Evolutionary conservation across 2,113 vertebrate genomes (phyloP).

Genomic region (Erythrocercus mccallii): DNA sequence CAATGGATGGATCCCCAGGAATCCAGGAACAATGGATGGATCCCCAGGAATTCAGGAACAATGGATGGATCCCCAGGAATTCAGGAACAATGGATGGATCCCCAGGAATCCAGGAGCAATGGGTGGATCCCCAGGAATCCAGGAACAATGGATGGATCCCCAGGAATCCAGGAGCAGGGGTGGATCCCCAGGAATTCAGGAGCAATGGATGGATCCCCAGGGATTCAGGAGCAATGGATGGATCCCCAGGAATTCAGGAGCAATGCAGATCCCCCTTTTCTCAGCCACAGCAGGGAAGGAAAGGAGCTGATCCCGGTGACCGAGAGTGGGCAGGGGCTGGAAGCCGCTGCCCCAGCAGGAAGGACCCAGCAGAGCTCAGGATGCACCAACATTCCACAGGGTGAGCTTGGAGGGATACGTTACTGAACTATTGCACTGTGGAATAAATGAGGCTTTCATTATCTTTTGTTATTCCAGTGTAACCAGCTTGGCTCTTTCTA

Average conservation of each 20-base stretch:
- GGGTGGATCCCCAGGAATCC: neutral
- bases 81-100: too few relatives aligned
- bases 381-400: neutral
- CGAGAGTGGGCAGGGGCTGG: neutral
- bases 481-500: neutral
- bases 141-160: neutral
- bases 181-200: too few relatives aligned
- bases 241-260: accelerated
- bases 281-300: neutral
- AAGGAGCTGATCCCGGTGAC: neutral
- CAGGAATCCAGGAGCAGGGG: too few relatives aligned
- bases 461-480: neutral
- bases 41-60: too few relatives aligned
- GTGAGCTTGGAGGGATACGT: neutral
- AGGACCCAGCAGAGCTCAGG: neutral
- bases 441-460: neutral
- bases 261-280: neutral
- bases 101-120: too few relatives aligned
- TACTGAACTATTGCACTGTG: neutral
- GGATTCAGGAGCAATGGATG: too few relatives aligned
- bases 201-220: too few relatives aligned
- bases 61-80: too few relatives aligned
- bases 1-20: too few relatives aligned
- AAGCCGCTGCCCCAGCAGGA: accelerated
- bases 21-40: neutral